Evolutionary conservation across 2,888 invertebrate genomes (phyloP).

Genomic region (Scaptomyza parva): DNA sequence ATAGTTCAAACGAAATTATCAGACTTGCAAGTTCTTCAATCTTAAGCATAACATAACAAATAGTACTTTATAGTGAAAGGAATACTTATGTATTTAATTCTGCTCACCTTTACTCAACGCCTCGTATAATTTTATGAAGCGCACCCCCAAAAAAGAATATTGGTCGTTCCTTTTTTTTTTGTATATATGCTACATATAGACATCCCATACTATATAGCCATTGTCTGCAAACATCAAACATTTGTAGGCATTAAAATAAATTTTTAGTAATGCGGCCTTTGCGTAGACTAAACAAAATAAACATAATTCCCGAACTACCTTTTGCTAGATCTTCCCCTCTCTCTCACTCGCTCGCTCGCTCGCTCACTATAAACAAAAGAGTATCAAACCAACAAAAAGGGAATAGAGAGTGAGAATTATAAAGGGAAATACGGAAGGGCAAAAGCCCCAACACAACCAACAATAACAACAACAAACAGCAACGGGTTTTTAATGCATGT

Average conservation of each 20-base stretch:
- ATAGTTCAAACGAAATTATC: background rate
- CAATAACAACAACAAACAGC: conserved; percentile 25
- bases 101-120: conserved; percentile 71
- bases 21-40: background rate
- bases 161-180: conserved; percentile 5
- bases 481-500: conserved; percentile 71
- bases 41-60: background rate
- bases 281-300: conserved; percentile 79
- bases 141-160: conserved; percentile 27
- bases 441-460: conserved; percentile 41
- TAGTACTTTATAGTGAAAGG: background rate
- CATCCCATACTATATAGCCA: conserved; percentile 8
- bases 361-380: conserved; percentile 61
- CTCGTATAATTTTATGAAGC: conserved; percentile 70
- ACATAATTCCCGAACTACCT: conserved; percentile 49
- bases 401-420: conserved; percentile 15
- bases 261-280: conserved; percentile 74
- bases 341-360: too few species aligned
- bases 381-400: conserved; percentile 25
- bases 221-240: conserved; percentile 71
- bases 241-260: conserved; percentile 73
- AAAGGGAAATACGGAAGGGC: conserved; percentile 65
- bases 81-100: conserved; percentile 12
- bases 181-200: conserved; percentile 16
- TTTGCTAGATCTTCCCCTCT: conserved; percentile 44